These are phyloP conservation scores for Heliopora coerulea DNA, from an alignment of 92 coral and sea anemone species.

Conservation along the genomic window DNA sequence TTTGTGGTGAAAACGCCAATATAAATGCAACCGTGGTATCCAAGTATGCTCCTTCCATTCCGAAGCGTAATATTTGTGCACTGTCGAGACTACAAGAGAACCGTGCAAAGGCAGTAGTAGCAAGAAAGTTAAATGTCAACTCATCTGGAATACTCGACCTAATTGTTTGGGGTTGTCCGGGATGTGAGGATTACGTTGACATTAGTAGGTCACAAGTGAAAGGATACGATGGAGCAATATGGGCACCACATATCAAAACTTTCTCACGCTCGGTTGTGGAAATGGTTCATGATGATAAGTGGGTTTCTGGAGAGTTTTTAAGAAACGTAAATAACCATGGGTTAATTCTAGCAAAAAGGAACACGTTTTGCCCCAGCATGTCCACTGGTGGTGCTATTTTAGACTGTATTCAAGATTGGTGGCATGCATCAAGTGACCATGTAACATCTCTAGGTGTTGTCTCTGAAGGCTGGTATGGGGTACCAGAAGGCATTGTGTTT, in stretches of 20 bases:
- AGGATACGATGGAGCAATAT: slow-evolving; percentile 97
- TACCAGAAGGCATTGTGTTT: slow-evolving; percentile 82
- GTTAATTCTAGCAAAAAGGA: slow-evolving; percentile 43
- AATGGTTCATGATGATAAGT: slow-evolving; percentile 96
- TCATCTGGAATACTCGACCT: slow-evolving; percentile 83
- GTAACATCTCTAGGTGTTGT: slow-evolving; percentile 81
- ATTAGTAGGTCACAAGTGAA: slow-evolving; percentile 75
- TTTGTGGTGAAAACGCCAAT: slow-evolving; percentile 76
- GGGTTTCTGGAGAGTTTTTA: slow-evolving; percentile 78
- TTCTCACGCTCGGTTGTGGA: slow-evolving; percentile 85
- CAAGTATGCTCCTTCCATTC: slow-evolving; percentile 86
- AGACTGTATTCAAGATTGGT: slow-evolving; percentile 70
- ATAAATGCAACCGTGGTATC: slow-evolving; percentile 68
- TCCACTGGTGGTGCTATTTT: slow-evolving; percentile 72
- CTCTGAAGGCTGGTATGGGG: slow-evolving; percentile 89
- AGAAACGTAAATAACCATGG: slow-evolving; percentile 61
- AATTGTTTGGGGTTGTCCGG: slow-evolving; percentile 88
- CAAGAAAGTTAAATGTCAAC: slow-evolving; percentile 81
- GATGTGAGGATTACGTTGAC: slow-evolving; percentile 61
- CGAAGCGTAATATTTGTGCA: slow-evolving; percentile 75
- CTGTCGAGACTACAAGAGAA: slow-evolving; percentile 84
- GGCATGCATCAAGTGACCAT: slow-evolving; percentile 67
- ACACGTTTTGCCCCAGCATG: slow-evolving; percentile 48
- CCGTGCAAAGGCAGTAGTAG: slow-evolving; percentile 79
- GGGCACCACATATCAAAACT: slow-evolving; percentile 96